These are phyloP conservation scores for Mellilla xanthometata DNA, from an alignment of 2,888 invertebrate species.

Conservation along the genomic window DNA sequence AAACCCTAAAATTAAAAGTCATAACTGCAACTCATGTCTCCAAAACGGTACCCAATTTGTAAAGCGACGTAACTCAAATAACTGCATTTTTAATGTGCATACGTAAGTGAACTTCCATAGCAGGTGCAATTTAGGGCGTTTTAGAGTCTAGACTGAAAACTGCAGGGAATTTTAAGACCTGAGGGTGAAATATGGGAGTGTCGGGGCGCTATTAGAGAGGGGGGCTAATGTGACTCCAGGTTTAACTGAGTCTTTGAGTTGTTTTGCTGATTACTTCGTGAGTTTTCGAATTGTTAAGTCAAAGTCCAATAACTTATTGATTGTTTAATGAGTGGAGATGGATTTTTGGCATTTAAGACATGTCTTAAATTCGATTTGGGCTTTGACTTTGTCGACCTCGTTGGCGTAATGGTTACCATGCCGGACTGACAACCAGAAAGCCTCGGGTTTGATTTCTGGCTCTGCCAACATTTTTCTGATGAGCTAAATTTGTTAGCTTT, in stretches of 20 bases:
- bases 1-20: slow-evolving; percentile 3
- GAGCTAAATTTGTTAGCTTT: too few species aligned
- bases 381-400: too few species aligned
- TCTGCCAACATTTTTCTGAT: too few species aligned
- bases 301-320: slow-evolving; percentile 8
- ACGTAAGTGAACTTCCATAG: slow-evolving; percentile 34
- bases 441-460: too few species aligned
- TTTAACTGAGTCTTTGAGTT: slow-evolving; percentile 12
- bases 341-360: not conserved
- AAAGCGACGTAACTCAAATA: slow-evolving; percentile 32
- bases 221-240: slow-evolving; percentile 24
- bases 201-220: slow-evolving; percentile 25
- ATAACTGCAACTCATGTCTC: slow-evolving; percentile 12
- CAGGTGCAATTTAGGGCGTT: slow-evolving; percentile 41
- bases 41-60: slow-evolving; percentile 19
- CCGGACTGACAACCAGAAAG: too few species aligned
- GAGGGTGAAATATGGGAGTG: slow-evolving; percentile 38
- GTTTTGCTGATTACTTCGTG: slow-evolving; percentile 20
- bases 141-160: slow-evolving; percentile 39
- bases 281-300: too few species aligned
- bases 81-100: slow-evolving; percentile 43
- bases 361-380: too few species aligned
- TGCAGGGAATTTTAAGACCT: slow-evolving; percentile 45
- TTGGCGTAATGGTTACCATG: too few species aligned
- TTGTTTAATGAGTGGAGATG: slow-evolving; percentile 5